Evolutionary conservation across 2,888 invertebrate species (phyloP).

Genomic region (Camptogramma bilineatum): DNA sequence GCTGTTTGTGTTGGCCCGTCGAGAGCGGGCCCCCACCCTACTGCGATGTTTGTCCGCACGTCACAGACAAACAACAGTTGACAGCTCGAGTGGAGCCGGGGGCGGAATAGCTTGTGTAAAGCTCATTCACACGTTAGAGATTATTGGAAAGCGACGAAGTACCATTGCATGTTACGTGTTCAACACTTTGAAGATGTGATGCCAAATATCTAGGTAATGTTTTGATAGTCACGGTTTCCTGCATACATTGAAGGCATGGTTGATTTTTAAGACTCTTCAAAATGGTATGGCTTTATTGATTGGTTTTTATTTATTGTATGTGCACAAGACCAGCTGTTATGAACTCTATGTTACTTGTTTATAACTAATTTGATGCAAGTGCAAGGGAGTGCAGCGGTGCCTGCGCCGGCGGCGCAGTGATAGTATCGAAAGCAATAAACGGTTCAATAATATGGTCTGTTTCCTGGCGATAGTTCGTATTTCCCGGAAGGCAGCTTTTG

Average conservation of each 20-base stretch:
- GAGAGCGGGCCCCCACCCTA: background rate
- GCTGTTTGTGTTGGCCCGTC: background rate
- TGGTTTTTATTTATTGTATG: too few relatives aligned
- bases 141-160: constrained; percentile 4
- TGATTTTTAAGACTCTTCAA: background rate
- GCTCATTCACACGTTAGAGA: constrained; percentile 9
- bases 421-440: background rate
- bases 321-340: too few relatives aligned
- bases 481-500: constrained; percentile 19
- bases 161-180: constrained; percentile 8
- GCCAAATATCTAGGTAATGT: background rate
- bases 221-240: background rate
- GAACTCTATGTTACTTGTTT: too few relatives aligned
- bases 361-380: too few relatives aligned
- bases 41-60: background rate
- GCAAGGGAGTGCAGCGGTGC: background rate
- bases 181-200: background rate
- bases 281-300: too few relatives aligned
- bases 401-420: background rate
- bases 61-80: background rate
- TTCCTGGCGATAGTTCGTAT: constrained; percentile 15
- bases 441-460: constrained; percentile 8
- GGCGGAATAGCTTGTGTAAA: constrained; percentile 3
- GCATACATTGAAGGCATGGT: background rate
- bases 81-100: background rate